These are phyloP conservation scores for Pyrochroa serraticornis DNA, from an alignment of 2,888 invertebrate genomes.

Conservation along the genomic window DNA sequence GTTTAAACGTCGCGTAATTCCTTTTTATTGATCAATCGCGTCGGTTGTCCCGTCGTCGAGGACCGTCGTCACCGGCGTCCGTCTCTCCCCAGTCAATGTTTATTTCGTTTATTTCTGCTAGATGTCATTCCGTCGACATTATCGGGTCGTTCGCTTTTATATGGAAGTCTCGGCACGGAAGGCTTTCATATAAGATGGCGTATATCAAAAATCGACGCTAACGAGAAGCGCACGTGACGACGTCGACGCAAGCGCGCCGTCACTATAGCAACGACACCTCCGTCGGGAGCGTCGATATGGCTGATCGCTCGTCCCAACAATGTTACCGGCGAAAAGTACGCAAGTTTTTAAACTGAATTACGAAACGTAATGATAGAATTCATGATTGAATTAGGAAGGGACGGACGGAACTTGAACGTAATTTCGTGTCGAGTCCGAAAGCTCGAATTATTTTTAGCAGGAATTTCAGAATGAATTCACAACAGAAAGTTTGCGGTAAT, in stretches of 20 bases:
- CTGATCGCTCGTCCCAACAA: slow-evolving; percentile 34
- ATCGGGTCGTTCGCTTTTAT: slow-evolving; percentile 28
- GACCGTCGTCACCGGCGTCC: neutral
- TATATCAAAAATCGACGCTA: slow-evolving; percentile 60
- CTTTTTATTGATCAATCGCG: too few relatives aligned
- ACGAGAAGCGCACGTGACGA: slow-evolving; percentile 54
- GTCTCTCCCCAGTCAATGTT: slow-evolving; percentile 12
- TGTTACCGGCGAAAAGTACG: too few relatives aligned
- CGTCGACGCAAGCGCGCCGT: slow-evolving; percentile 51
- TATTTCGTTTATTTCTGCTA: slow-evolving; percentile 22
- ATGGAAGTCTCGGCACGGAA: slow-evolving; percentile 24
- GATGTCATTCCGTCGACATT: slow-evolving; percentile 24
- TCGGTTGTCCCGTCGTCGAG: too few relatives aligned
- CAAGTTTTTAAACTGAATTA: too few relatives aligned
- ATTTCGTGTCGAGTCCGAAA: too few relatives aligned
- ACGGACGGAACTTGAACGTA: too few relatives aligned
- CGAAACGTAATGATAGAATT: too few relatives aligned
- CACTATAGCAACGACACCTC: slow-evolving; percentile 54
- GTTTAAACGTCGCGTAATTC: too few relatives aligned
- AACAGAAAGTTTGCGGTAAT: too few relatives aligned
- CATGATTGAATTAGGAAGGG: too few relatives aligned
- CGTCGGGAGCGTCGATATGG: slow-evolving; percentile 58
- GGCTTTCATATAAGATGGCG: slow-evolving; percentile 56
- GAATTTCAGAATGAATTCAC: too few relatives aligned
- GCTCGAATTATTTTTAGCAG: too few relatives aligned